Base-by-base conservation (phyloP, 2,113 vertebrate genomes). In the Platysternon megacephalum region DNA sequence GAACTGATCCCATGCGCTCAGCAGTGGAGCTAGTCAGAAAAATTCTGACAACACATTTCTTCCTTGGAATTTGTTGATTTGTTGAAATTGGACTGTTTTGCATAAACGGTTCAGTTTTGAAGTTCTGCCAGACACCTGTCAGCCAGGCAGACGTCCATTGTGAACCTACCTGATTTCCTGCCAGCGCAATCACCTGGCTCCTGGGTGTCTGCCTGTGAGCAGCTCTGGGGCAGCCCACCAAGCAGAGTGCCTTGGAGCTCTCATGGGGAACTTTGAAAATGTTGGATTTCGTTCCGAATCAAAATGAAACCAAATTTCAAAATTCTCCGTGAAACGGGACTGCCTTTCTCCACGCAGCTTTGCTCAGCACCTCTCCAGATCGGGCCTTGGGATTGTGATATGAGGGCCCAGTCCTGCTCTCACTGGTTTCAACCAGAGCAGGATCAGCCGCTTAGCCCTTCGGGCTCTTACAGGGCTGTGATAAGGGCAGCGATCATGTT, bases 401-500 rank as follows among this genome's bases (percentile, higher is more conserved):
- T 8, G 24, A 44, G 58, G 32, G 58, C 6, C 91, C 0, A 0
- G 51, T 42, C 35, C 35, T 39, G 17, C n/a, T n/a, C 39, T 39
- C 65, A 4, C 65, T 39, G 65, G n/a, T 72, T 72, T 52, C 87
- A 80, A 53, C 35, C 49, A 22, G 14, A 52, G 29, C 82, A 68
- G 46, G 22, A 42, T 84, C 81, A 4, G 1, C 86, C 35, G 46
- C 56, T 29, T 0, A 0, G 4, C 5, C 39, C 72, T 78, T 46
- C 10, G 22, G 49, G 17, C 80, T 93, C 22, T 65, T 48, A 4
- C 0, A 0, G n/a, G 49, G 85, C 56, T 2, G 0, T 28, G 0
- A 0, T 12, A 32, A 85, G 82, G 81, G 12, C 49, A 68, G 39
- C 6, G 1, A 53, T 84, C 2, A 0, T 0, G 0, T 10, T 53